phyloP scores from a whole-genome alignment of 1,140 invertebrate genomes.

The Epicauta chinensis region DNA sequence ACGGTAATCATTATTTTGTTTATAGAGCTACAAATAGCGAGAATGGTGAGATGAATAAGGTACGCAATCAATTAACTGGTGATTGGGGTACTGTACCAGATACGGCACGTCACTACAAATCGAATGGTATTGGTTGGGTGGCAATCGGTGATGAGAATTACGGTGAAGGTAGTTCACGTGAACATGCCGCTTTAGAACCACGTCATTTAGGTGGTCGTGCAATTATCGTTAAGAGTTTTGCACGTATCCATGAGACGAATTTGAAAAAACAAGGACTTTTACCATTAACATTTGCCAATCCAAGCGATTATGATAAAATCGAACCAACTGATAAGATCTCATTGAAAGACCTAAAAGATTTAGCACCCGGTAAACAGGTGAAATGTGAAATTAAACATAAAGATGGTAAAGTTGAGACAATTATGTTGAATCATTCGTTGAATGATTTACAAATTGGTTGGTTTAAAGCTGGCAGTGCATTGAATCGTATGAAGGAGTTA shows the following conservation, averaged over 20 bases:
- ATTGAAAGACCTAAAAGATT: conserved; percentile 72
- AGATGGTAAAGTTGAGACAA: conserved; percentile 79
- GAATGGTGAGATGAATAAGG: conserved; percentile 95
- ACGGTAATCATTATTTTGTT: conserved; percentile 22
- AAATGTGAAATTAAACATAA: conserved; percentile 89
- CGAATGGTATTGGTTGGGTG: conserved; percentile 80
- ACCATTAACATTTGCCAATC: conserved; percentile 93
- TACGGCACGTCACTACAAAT: conserved; percentile 92
- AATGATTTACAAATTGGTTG: conserved; percentile 97
- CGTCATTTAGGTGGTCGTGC: conserved; percentile 84
- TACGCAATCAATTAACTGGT: conserved; percentile 86
- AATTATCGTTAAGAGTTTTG: conserved; percentile 99
- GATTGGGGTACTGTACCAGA: conserved; percentile 89
- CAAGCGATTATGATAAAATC: conserved; percentile 96
- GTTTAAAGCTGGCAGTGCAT: conserved; percentile 98
- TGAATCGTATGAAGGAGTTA: conserved; percentile 94
- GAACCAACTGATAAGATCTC: conserved; percentile 91
- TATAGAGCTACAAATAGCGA: conserved; percentile 88
- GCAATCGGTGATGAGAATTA: conserved; percentile 99
- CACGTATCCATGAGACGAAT: conserved; percentile 99
- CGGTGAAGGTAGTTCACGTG: conserved; percentile 85
- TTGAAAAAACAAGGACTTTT: conserved; percentile 98
- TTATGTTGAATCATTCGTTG: conserved; percentile 89
- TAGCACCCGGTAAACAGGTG: conserved; percentile 90
- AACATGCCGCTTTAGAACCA: conserved; percentile 98